Conservation (phyloP, 2,797 vertebrate species). For the Lutra lutra region DNA sequence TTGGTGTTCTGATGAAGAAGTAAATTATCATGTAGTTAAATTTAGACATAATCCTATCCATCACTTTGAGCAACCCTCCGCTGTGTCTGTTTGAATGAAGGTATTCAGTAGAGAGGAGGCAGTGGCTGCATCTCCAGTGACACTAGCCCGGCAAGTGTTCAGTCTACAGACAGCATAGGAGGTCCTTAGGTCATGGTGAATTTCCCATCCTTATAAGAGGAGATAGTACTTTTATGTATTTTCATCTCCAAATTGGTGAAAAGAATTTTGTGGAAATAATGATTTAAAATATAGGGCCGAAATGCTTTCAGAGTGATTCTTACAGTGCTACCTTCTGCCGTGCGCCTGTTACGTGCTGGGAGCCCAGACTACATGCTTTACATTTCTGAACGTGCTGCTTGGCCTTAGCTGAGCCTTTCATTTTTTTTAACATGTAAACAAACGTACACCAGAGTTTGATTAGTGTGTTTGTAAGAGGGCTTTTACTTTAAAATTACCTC, state of each 20-base stretch:
- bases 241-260: constrained; percentile 3
- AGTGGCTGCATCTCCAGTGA: not conserved
- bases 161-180: not conserved
- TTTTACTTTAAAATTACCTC: constrained; percentile 13
- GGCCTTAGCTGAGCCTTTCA: constrained; percentile 26
- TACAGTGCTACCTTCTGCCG: not conserved
- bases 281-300: constrained; percentile 20
- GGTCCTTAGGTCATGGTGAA: not conserved
- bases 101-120: not conserved
- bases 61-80: not conserved
- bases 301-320: constrained; percentile 27
- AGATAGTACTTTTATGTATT: not conserved
- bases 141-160: not conserved
- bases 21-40: not conserved
- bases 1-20: constrained; percentile 1
- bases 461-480: not conserved
- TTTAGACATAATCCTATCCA: not conserved
- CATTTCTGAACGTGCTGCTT: not conserved
- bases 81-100: not conserved
- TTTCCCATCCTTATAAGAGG: not conserved
- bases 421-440: not conserved
- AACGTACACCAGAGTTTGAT: not conserved
- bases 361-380: not conserved
- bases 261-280: not conserved
- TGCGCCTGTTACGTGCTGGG: not conserved